phyloP scores from a whole-genome alignment of 23 tunicate species.

The Clavelina lepadiformis region DNA sequence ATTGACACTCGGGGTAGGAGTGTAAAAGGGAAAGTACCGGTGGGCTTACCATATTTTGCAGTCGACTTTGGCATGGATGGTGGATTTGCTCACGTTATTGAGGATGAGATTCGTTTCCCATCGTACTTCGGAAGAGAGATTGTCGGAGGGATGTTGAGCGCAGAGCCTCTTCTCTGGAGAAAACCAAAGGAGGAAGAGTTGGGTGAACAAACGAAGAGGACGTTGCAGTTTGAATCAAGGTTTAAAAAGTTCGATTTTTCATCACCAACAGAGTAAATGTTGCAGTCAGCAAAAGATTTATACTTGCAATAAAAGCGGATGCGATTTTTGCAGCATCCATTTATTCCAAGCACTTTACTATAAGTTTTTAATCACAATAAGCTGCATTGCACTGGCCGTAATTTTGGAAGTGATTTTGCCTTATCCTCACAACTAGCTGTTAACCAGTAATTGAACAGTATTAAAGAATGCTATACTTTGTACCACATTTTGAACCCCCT shows the following conservation, averaged over 20 bases:
- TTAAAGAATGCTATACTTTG: too few species aligned
- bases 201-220: constrained; percentile 72
- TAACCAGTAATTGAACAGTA: too few species aligned
- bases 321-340: too few species aligned
- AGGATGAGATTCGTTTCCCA: constrained; percentile 73
- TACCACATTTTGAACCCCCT: too few species aligned
- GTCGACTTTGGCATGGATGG: constrained; percentile 91
- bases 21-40: constrained; percentile 65
- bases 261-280: too few species aligned
- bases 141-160: constrained; percentile 87
- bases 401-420: too few species aligned
- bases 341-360: too few species aligned
- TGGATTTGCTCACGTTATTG: constrained; percentile 97
- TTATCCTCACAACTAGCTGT: too few species aligned
- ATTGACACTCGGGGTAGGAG: constrained; percentile 79
- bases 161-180: constrained; percentile 78
- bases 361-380: too few species aligned
- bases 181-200: constrained; percentile 77
- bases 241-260: constrained; percentile 62
- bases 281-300: too few species aligned
- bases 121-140: constrained; percentile 85
- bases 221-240: constrained; percentile 60
- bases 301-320: too few species aligned
- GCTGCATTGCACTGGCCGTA: too few species aligned
- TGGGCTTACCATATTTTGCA: constrained; percentile 84